phyloP scores from a whole-genome alignment of 2,797 vertebrate genomes.

The Melanitta fusca region DNA sequence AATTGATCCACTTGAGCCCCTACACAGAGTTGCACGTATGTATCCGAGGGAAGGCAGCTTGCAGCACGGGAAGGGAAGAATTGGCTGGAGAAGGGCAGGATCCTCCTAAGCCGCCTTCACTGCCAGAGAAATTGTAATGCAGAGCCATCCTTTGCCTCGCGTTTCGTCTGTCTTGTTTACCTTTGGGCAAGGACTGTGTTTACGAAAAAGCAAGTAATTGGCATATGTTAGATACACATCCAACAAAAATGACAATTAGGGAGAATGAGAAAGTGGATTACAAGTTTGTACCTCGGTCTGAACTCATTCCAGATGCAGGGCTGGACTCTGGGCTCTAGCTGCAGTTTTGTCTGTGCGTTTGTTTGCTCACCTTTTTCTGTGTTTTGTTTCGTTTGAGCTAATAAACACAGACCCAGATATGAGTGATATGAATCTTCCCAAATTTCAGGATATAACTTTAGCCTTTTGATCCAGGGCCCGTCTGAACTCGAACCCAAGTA shows the following conservation, averaged over 20 bases:
- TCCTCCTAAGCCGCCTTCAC: neutral
- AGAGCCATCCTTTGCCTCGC: neutral
- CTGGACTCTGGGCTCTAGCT: neutral
- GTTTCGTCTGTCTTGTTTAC: constrained; percentile 3
- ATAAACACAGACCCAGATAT: neutral
- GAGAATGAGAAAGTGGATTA: neutral
- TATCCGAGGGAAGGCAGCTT: neutral
- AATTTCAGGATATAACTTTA: constrained; percentile 28
- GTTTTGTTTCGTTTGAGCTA: constrained; percentile 21
- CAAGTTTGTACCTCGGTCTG: neutral
- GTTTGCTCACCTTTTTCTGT: neutral
- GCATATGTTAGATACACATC: neutral
- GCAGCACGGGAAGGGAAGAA: neutral
- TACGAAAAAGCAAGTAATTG: constrained; percentile 26
- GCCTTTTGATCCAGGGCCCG: neutral
- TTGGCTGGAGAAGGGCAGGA: neutral
- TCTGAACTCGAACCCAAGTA: neutral
- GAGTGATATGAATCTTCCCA: neutral
- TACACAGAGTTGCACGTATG: neutral
- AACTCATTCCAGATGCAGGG: neutral
- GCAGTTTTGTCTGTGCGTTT: neutral
- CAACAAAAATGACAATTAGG: constrained; percentile 15
- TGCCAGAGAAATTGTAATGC: neutral
- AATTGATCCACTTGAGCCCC: neutral
- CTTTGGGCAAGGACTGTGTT: constrained; percentile 34